A percentile compares a stretch with the other conserved stretches of the same genome.
These are phyloP conservation scores for Leucosticte australis DNA, from an alignment of 2,113 vertebrate genomes.

Conservation along the genomic window DNA sequence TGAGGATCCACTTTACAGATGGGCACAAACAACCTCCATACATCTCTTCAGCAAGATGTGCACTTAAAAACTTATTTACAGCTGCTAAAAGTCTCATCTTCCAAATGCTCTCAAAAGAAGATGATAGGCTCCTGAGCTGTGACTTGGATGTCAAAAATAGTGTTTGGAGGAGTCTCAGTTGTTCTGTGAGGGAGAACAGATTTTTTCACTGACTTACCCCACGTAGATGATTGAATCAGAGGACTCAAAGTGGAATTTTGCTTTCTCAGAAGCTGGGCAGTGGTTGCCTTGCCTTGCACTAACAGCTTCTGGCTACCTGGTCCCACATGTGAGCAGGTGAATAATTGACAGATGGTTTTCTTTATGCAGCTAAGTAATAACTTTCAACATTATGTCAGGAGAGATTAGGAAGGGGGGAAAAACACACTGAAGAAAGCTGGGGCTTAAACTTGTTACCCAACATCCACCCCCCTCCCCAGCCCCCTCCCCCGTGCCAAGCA, in stretches of 20 bases:
- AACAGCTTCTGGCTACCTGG: constrained; percentile 10
- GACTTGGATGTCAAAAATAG: neutral
- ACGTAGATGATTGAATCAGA: neutral
- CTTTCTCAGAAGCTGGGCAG: neutral
- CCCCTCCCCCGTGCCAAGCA: neutral
- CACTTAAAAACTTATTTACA: neutral
- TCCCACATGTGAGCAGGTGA: constrained; percentile 43
- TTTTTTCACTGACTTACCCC: neutral
- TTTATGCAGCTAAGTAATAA: constrained; percentile 55
- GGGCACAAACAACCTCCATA: neutral
- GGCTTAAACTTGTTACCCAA: neutral
- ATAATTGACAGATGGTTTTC: constrained; percentile 60
- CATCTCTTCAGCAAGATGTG: neutral
- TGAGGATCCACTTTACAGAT: neutral
- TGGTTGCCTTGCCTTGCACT: neutral
- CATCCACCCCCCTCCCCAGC: neutral
- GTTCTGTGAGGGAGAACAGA: neutral
- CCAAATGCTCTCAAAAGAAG: neutral
- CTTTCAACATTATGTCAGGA: constrained; percentile 53
- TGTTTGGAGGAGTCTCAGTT: neutral
- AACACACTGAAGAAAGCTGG: neutral
- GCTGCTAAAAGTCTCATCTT: constrained; percentile 17
- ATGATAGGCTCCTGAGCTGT: neutral
- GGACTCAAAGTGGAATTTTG: neutral
- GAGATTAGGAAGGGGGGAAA: constrained; percentile 12